Evolutionary conservation across 2,797 vertebrate genomes (phyloP), one percentile per base, ranked within the genome.

Genomic region (Liparis tanakae): DNA sequence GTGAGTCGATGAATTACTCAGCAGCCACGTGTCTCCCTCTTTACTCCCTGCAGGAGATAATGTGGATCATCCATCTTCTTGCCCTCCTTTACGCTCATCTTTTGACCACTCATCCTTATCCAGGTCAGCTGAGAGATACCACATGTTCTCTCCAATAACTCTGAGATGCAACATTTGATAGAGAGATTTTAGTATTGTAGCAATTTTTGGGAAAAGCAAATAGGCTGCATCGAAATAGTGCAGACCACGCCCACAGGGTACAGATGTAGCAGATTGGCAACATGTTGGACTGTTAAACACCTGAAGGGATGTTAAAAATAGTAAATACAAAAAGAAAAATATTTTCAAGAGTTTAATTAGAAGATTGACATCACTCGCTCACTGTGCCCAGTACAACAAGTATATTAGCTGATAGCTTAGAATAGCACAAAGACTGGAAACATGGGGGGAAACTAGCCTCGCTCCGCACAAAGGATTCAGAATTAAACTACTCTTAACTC

Each of bases 51-150:
- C 87, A 82, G 81, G 83, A 91, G 80, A 86, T 92, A 92, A 91
- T 88, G 76, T 78, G 73, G 84, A 86, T 84, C 88, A 91, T 93
- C 84, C 63, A 60, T 94, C 93, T 93, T 91, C 79, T 80, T 89
- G 90, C 70, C 84, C 91, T 92, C 82, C 73, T 91, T 92, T 85
- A 80, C 66, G 77, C 75, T 79, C 61, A 72, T 87, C 80, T 88
- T 88, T 78, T 72, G 83, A 86, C 78, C 77, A 62, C 79, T 79
- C 82, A 83, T 91, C 86, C 86, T 72, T 84, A 91, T 93, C 88
- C 85, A 91, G 91, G 86, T 90, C 92, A 90, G 73, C 74, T 61
- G 69, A 85, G 79, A 76, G 68, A 82, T 58, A 88, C 82, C 79
- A 79, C 61, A 74, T 50, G 65, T 76, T 68, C 55, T 63, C 62